phyloP scores from a whole-genome alignment of 2,113 vertebrate species.

The Hyperopisus bebe region DNA sequence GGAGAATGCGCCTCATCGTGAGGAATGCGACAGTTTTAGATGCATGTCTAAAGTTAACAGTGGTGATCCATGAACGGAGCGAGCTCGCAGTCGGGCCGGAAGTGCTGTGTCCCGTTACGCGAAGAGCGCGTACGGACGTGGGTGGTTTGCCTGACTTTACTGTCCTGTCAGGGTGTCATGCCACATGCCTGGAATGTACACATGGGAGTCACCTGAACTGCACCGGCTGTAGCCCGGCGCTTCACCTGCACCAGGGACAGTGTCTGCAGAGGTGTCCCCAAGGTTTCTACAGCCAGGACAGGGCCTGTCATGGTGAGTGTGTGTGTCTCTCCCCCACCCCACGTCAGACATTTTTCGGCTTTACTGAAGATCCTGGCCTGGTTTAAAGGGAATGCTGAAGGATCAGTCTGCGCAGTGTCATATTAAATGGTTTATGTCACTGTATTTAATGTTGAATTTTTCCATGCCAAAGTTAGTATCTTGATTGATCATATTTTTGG shows the following conservation, averaged over 20 bases:
- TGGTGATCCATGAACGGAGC: neutral
- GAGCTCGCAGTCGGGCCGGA: slow-evolving; percentile 12
- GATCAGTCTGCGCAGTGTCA: neutral
- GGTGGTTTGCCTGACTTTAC: neutral
- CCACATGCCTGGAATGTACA: slow-evolving; percentile 50
- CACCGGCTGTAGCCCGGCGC: slow-evolving; percentile 36
- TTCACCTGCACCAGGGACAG: slow-evolving; percentile 42
- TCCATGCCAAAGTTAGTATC: neutral
- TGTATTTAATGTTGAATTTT: neutral
- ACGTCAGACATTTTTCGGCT: neutral
- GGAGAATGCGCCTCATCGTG: neutral
- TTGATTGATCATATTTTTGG: neutral
- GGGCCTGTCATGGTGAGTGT: slow-evolving; percentile 52
- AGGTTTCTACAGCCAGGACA: slow-evolving; percentile 45
- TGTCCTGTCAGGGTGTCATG: slow-evolving; percentile 56
- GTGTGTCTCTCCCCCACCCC: neutral
- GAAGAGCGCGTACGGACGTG: neutral
- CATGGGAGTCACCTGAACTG: slow-evolving; percentile 51
- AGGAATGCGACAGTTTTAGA: slow-evolving; percentile 11
- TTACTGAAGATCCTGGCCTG: neutral
- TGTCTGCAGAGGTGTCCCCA: slow-evolving; percentile 54
- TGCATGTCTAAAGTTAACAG: neutral
- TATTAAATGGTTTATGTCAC: neutral
- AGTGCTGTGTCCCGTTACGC: neutral
- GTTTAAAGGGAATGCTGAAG: neutral